phyloP scores from a whole-genome alignment of 2,888 invertebrate genomes.

The Pristionchus fissidentatus region DNA sequence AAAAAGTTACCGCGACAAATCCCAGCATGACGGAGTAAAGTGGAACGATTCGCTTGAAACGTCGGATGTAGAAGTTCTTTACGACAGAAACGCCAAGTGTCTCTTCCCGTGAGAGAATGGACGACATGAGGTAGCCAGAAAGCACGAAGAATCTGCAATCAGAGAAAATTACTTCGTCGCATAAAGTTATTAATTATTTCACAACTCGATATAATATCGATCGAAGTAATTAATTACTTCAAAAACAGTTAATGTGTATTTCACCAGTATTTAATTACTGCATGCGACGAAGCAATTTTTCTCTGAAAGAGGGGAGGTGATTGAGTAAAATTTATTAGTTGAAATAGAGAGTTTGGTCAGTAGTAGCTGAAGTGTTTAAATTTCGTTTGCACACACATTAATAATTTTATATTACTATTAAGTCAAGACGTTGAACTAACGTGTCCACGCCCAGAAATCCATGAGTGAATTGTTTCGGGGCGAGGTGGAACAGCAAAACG shows the following conservation, averaged over 20 bases:
- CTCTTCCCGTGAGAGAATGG: slow-evolving; percentile 46
- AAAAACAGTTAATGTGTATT: background rate
- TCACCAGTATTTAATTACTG: too few species aligned
- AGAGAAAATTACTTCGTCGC: too few species aligned
- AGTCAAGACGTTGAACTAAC: slow-evolving; percentile 26
- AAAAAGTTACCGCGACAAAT: background rate
- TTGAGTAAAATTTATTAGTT: background rate
- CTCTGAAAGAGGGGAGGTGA: too few species aligned
- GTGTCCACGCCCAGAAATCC: slow-evolving; percentile 55
- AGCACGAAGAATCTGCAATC: slow-evolving; percentile 57
- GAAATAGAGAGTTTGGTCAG: background rate
- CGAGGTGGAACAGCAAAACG: slow-evolving; percentile 52
- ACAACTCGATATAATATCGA: too few species aligned
- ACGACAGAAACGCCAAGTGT: background rate
- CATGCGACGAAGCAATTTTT: too few species aligned
- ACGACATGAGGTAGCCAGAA: slow-evolving; percentile 54
- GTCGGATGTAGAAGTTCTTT: slow-evolving; percentile 19
- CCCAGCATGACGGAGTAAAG: background rate
- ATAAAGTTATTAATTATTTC: too few species aligned
- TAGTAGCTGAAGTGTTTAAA: background rate
- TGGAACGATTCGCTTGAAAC: slow-evolving; percentile 33
- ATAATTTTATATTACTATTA: background rate
- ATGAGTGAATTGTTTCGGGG: slow-evolving; percentile 52
- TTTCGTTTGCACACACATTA: too few species aligned
- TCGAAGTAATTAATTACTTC: too few species aligned